Evolutionary conservation across 2,888 invertebrate species (phyloP).

Genomic region (Phortica magna): DNA sequence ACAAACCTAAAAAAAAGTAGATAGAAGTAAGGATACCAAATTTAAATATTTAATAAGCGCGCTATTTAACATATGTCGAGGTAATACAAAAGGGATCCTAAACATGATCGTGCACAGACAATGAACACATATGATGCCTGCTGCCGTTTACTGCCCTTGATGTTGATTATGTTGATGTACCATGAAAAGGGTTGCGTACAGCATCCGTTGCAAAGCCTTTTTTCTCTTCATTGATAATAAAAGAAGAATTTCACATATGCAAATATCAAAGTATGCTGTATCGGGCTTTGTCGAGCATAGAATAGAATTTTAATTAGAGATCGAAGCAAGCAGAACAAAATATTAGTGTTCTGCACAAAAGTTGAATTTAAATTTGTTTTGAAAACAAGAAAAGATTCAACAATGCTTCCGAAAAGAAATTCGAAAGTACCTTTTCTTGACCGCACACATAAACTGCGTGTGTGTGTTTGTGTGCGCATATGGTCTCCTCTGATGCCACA

Average conservation of each 20-base stretch:
- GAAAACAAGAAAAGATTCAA: neutral
- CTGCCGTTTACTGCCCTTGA: neutral
- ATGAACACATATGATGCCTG: slow-evolving; percentile 14
- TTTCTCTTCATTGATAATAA: neutral
- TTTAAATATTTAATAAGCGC: slow-evolving; percentile 49
- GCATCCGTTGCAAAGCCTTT: slow-evolving; percentile 11
- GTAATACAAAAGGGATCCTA: neutral
- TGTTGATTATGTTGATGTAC: slow-evolving; percentile 2
- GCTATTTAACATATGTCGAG: slow-evolving; percentile 34
- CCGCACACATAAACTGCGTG: slow-evolving; percentile 55
- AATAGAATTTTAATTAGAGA: slow-evolving; percentile 21
- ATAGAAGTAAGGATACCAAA: slow-evolving; percentile 51
- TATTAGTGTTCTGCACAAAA: neutral
- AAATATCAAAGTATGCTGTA: slow-evolving; percentile 57
- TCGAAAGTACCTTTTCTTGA: neutral
- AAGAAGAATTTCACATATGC: slow-evolving; percentile 41
- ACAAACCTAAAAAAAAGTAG: slow-evolving; percentile 33
- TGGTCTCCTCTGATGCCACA: slow-evolving; percentile 9
- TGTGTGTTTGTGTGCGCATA: slow-evolving; percentile 44
- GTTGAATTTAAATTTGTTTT: neutral
- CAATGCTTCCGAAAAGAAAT: neutral
- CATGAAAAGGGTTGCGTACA: slow-evolving; percentile 15
- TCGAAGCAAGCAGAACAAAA: neutral
- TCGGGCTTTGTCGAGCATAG: neutral
- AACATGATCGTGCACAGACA: neutral